phyloP scores from a whole-genome alignment of 2,888 invertebrate genomes.

The Sarcophaga caerulescens region DNA sequence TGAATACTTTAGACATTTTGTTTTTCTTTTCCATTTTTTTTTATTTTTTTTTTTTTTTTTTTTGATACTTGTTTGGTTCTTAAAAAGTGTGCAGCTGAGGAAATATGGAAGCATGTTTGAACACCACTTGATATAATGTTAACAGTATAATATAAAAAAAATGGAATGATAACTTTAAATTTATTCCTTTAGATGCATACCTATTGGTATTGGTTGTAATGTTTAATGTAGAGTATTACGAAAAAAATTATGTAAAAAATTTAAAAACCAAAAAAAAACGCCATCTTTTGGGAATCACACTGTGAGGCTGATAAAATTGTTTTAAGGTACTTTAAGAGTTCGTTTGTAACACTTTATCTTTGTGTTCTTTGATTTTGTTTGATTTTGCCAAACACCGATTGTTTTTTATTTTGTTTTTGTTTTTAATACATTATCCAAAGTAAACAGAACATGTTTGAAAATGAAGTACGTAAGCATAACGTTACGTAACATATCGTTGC shows the following conservation, averaged over 20 bases:
- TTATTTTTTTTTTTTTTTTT: neutral
- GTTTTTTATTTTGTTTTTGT: neutral
- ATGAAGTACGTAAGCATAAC: conserved; percentile 56
- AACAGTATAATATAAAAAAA: conserved; percentile 30
- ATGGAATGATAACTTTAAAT: conserved; percentile 51
- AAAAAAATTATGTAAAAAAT: neutral
- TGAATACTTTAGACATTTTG: neutral
- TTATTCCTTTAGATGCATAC: conserved; percentile 44
- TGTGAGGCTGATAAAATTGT: conserved; percentile 77
- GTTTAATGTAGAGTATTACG: neutral
- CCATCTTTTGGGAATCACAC: conserved; percentile 77
- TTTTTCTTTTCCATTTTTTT: neutral
- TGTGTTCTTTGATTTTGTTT: neutral
- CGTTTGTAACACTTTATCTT: conserved; percentile 74
- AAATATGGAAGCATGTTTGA: conserved; percentile 47
- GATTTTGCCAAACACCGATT: no score
- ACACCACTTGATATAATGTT: conserved; percentile 49
- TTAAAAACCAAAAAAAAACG: conserved; percentile 21
- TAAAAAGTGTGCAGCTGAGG: neutral
- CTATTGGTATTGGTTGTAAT: conserved; percentile 14
- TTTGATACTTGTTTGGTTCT: neutral
- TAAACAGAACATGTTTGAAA: conserved; percentile 49
- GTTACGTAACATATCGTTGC: neutral
- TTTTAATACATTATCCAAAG: conserved; percentile 52
- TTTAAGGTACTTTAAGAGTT: conserved; percentile 77